Conservation (phyloP, 2,113 vertebrate genomes). For the Nematolebias whitei region DNA sequence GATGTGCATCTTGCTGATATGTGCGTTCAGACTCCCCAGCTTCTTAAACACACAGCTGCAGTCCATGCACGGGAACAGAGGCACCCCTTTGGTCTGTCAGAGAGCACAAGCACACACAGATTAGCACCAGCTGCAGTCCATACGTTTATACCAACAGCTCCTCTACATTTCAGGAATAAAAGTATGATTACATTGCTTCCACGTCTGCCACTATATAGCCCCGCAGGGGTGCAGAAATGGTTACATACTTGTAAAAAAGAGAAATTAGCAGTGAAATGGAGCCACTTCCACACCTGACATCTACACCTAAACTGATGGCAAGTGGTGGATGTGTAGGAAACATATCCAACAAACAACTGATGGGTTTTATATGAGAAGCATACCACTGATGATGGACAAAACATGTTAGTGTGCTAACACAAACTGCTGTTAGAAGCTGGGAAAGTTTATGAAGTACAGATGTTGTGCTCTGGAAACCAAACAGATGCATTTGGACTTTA, state of each 20-base stretch:
- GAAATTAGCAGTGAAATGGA: background rate
- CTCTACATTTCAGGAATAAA: background rate
- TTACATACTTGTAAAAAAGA: background rate
- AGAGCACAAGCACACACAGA: conserved; percentile 11
- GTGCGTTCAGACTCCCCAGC: conserved; percentile 95
- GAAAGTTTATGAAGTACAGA: background rate
- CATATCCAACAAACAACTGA: background rate
- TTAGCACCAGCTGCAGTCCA: background rate
- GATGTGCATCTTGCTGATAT: conserved; percentile 99
- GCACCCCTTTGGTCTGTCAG: conserved; percentile 88
- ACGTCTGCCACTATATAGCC: background rate
- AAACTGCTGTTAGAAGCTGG: background rate
- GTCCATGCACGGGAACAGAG: conserved; percentile 93
- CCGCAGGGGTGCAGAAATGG: background rate
- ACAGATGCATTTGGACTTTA: background rate
- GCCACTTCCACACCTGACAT: background rate
- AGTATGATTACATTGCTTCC: background rate
- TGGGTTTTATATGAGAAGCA: background rate
- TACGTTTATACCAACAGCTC: too few relatives aligned
- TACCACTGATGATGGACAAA: background rate
- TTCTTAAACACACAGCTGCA: conserved; percentile 98
- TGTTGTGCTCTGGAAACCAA: conserved; percentile 4
- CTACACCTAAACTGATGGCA: background rate
- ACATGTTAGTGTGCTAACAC: background rate
- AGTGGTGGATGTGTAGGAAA: background rate